Percentiles rank a stretch among this genome's conserved stretches.
These are phyloP conservation scores for Cyanoderma ruficeps DNA, from an alignment of 2,113 vertebrate genomes.

Conservation along the genomic window DNA sequence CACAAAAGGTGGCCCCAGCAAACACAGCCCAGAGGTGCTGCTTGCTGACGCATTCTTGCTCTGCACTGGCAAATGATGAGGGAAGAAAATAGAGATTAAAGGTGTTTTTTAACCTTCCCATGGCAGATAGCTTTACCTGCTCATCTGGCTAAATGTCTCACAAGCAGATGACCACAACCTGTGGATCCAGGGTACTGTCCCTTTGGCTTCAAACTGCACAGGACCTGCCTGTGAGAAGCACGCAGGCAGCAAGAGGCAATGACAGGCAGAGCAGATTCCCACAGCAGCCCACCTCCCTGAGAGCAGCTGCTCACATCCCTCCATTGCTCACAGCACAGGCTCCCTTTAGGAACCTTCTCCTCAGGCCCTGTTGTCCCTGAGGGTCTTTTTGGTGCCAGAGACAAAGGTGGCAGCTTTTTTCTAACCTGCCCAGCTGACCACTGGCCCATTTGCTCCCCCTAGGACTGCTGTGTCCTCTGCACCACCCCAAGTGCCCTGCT, in stretches of 20 bases:
- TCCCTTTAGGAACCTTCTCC: not conserved
- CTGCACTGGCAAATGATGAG: not conserved
- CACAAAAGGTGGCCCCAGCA: not conserved
- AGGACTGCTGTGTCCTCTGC: not conserved
- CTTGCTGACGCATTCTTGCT: not conserved
- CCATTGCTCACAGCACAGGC: not conserved
- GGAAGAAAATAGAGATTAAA: not conserved
- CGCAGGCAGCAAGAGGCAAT: not conserved
- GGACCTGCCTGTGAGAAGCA: not conserved
- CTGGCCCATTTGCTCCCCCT: not conserved
- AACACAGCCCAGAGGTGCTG: not conserved
- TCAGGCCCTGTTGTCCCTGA: not conserved
- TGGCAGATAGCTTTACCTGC: not conserved
- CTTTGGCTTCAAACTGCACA: accelerated
- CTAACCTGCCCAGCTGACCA: not conserved
- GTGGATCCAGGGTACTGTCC: not conserved
- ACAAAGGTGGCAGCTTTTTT: not conserved
- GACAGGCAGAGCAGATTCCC: not conserved
- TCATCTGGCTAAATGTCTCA: not conserved
- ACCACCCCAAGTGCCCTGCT: not conserved
- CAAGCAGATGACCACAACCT: not conserved
- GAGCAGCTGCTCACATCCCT: not conserved
- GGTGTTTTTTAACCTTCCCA: not conserved
- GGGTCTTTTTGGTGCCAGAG: not conserved
- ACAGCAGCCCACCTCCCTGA: not conserved